Evolutionary conservation across 2,888 invertebrate species (phyloP).

Genomic region (Leptarthrus brevirostris): DNA sequence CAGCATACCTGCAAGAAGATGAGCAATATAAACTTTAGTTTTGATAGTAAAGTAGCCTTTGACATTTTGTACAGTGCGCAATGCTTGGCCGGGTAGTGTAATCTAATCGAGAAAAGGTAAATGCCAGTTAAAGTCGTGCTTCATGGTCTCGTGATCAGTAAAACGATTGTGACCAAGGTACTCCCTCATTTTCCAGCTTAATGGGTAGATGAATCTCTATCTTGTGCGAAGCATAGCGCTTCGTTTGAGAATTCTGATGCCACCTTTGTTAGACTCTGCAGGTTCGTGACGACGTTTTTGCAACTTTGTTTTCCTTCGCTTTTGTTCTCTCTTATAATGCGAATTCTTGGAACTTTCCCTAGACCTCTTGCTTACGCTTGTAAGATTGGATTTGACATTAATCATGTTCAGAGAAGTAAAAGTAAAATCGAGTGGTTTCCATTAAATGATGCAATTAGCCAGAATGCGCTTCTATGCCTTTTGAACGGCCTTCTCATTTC

Average conservation of each 20-base stretch:
- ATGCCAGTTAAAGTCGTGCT: slow-evolving; percentile 43
- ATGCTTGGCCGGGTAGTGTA: not conserved
- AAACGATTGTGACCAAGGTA: slow-evolving; percentile 37
- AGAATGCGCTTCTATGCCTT: not conserved
- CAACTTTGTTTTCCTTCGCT: not conserved
- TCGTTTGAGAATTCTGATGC: slow-evolving; percentile 1
- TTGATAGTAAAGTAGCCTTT: slow-evolving; percentile 12
- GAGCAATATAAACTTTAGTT: slow-evolving; percentile 7
- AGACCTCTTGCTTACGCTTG: not conserved
- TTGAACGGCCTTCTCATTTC: not conserved
- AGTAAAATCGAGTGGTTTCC: slow-evolving; percentile 6
- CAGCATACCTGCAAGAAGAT: slow-evolving; percentile 53
- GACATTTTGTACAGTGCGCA: not conserved
- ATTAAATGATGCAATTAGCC: no score
- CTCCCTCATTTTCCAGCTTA: slow-evolving; percentile 36
- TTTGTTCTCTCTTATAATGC: slow-evolving; percentile 17
- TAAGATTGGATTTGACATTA: slow-evolving; percentile 9
- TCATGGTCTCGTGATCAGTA: slow-evolving; percentile 36
- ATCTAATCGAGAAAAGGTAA: slow-evolving; percentile 21
- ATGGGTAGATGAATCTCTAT: slow-evolving; percentile 35
- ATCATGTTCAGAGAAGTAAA: not conserved
- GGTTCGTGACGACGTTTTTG: slow-evolving; percentile 20
- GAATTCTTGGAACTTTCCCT: slow-evolving; percentile 17
- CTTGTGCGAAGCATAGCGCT: slow-evolving; percentile 1
- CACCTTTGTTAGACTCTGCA: slow-evolving; percentile 1